Evolutionary conservation across 2,888 invertebrate species (phyloP), one percentile per base, ranked within the genome.

Genomic region (Idaea dimidiata): DNA sequence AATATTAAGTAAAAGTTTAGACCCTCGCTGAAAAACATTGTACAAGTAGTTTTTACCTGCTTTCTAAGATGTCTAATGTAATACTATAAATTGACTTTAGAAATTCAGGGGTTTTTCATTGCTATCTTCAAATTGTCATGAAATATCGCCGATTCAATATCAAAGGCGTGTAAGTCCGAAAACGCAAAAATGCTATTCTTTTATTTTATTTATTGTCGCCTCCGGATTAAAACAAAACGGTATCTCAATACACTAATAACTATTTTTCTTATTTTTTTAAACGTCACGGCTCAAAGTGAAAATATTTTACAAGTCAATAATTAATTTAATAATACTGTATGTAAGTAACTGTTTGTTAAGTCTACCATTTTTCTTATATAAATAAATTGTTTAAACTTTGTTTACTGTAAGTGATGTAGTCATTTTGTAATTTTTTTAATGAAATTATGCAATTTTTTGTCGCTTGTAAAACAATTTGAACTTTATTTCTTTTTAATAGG

Each of bases 361-460:
- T 16, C 17, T 16, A 55, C 54, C 17, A 16, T 17, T 16, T 55
- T 55, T 54, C 16, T 17, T 17, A 53, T 16, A 16, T 57, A 17
- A 32, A 32, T 56, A 17, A 54, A 17, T n/a, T 54, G 7, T 16
- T 54, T 54, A 16, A 66, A 68, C 66, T 60, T 62, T 59, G 54
- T 67, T 68, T 68, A 70, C 68, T 67, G 68, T 72, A 72, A 65
- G 59, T 32, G 59, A 63, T 65, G 16, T 62, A 65, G 6, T 24
- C 16, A 61, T 56, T 17, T 17, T 17, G 14, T 14, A 14, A 56
- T 14, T 56, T 54, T 54, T 54, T 8, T 5, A 54, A 6, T 43
- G 43, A 1, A 16, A 17, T n/a, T 54, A 54, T 17, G 8, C 14
- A 17, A 17, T 56, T 56, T 17, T 17, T 17, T 18, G 7, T 56